A percentile compares a stretch with the other conserved stretches of the same genome.
Conservation (phyloP, 2,113 vertebrate species). For the Pituophis catenifer region DNA sequence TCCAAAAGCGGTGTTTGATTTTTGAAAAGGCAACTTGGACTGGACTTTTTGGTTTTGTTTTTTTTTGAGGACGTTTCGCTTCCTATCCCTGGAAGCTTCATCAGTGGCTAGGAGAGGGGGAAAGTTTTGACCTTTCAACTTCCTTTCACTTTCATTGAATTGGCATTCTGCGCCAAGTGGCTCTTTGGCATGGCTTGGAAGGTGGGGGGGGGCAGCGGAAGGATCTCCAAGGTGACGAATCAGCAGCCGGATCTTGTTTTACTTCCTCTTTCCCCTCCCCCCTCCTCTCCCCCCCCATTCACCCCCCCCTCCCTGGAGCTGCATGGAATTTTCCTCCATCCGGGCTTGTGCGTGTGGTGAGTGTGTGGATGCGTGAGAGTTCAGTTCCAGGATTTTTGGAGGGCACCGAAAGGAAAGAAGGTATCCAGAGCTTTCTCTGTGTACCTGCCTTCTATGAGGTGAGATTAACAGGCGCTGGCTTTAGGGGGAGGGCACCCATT, state of each 20-base stretch:
- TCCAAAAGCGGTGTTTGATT: too few species aligned
- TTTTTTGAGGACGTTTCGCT: too few species aligned
- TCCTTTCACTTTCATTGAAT: too few species aligned
- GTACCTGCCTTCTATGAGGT: neutral
- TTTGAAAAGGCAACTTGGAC: too few species aligned
- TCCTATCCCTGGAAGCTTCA: too few species aligned
- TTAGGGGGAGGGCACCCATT: neutral
- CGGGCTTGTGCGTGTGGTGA: neutral
- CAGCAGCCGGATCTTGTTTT: constrained; percentile 8
- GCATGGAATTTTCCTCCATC: constrained; percentile 60
- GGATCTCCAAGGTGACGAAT: neutral
- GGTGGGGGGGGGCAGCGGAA: neutral
- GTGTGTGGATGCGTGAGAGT: neutral
- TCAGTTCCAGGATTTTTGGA: neutral
- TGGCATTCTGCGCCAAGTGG: neutral
- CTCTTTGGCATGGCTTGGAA: neutral
- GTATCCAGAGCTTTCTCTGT: neutral
- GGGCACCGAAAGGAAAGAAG: neutral
- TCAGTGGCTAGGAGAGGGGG: too few species aligned
- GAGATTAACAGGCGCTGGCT: neutral
- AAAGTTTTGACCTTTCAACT: too few species aligned
- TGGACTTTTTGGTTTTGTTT: too few species aligned
- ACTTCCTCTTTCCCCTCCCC: neutral
- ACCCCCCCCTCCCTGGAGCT: neutral
- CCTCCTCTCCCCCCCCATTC: neutral